Evolutionary conservation across 2,888 invertebrate genomes (phyloP).

Genomic region (Heterodera filipjevi): DNA sequence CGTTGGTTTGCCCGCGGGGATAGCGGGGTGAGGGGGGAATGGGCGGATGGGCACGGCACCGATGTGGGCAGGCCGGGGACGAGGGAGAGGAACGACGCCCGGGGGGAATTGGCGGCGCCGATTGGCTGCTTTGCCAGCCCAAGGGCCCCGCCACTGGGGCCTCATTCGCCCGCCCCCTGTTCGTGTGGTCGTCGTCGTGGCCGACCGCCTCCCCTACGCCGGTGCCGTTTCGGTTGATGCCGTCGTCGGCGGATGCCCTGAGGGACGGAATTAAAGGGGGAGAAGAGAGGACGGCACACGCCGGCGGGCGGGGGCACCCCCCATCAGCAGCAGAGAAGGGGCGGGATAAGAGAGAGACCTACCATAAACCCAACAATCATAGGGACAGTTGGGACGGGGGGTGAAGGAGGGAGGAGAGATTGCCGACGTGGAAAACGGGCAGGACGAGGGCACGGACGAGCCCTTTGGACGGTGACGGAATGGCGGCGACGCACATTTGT

Average conservation of each 20-base stretch:
- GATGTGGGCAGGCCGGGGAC: background rate
- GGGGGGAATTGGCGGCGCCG: slow-evolving; percentile 30
- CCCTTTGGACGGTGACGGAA: too few relatives aligned
- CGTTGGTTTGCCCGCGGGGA: background rate
- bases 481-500: background rate
- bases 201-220: slow-evolving; percentile 14
- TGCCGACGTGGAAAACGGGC: background rate
- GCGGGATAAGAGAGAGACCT: background rate
- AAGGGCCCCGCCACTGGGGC: background rate
- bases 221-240: background rate
- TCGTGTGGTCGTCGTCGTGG: too few relatives aligned
- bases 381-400: too few relatives aligned
- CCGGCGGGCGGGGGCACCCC: background rate
- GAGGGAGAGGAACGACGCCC: slow-evolving; percentile 15
- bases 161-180: background rate
- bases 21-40: background rate
- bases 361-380: background rate
- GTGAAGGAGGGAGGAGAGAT: too few relatives aligned
- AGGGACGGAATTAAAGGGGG: background rate
- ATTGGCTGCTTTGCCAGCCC: slow-evolving; percentile 15
- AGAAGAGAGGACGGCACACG: background rate
- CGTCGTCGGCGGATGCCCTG: background rate
- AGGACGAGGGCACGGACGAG: background rate
- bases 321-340: background rate
- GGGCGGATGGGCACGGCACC: too few relatives aligned